Evolutionary conservation across 2,797 vertebrate species (phyloP), one percentile per base, ranked within the genome.

Genomic region (Gadopsis bispinosus): DNA sequence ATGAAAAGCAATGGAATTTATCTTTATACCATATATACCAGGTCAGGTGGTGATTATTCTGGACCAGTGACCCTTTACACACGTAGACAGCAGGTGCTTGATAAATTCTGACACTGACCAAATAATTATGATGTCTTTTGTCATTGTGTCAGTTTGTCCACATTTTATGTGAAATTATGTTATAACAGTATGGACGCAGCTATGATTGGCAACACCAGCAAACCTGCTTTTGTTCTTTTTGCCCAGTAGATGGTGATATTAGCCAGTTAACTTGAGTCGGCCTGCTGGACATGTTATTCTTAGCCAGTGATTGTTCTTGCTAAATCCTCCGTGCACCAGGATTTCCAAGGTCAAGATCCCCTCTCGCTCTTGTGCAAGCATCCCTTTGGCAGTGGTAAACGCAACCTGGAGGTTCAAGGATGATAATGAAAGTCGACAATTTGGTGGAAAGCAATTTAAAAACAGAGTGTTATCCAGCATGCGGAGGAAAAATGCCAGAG

Each of bases 191-290:
- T 26, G 26, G 26, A 26, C 26, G 26, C 26, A 26, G 26, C 26
- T 26, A 26, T 26, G 26, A 26, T 26, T 26, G 26, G 26, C 26
- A 39, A 3, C 16, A 0, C 11, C 12, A 29, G 47, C 37, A 11
- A 39, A 26, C 35, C 43, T 80, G 80, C 59, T 65, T 7, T 39
- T 75, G 17, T 35, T 64, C 8, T 33, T 0, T 69, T 35, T 54
- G 63, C 69, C 92, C 95, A 95, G 85, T 64, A 95, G 95, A 64
- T 93, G 95, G 94, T 7, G 86, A 53, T 88, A 77, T 92, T 70
- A 69, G 14, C 71, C 81, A 75, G 83, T 61, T 35, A 66, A 71
- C 54, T 1, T 20, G 60, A 39, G 31, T 43, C 41, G 63, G n/a
- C 8, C 33, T 65, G 31, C 29, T 22, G 5, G 20, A 26, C 1